Evolutionary conservation across 2,888 invertebrate genomes (phyloP).

Genomic region (Romanomermis culicivorax): DNA sequence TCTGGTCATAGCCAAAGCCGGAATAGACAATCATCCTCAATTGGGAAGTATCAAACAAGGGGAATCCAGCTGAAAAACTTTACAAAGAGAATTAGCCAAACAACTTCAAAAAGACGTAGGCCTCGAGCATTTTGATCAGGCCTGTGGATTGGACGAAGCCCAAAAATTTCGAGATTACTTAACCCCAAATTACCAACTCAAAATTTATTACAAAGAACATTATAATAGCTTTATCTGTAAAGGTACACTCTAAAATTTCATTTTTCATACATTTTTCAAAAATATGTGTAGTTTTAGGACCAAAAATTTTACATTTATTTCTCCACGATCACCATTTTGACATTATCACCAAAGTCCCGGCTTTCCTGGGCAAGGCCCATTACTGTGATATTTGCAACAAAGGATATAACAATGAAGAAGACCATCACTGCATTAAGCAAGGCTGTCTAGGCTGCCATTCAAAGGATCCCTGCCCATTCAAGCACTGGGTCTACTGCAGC

Average conservation of each 20-base stretch:
- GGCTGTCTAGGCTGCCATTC: not conserved
- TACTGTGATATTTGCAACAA: slow-evolving; percentile 2
- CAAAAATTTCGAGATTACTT: not conserved
- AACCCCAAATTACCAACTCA: not conserved
- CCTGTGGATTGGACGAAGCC: not conserved
- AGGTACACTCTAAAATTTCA: too few species aligned
- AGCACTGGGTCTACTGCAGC: not conserved
- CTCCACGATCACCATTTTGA: not conserved
- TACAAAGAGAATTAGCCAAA: not conserved
- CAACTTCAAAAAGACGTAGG: not conserved
- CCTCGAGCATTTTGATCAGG: not conserved
- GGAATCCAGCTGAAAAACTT: too few species aligned
- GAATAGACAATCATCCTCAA: too few species aligned
- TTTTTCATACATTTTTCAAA: too few species aligned
- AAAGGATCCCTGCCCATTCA: not conserved
- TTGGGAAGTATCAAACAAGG: too few species aligned
- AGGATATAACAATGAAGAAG: not conserved
- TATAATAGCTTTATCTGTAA: not conserved
- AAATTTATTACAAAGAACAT: not conserved
- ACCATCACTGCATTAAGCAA: not conserved
- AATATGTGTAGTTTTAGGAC: too few species aligned
- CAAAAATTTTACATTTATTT: not conserved
- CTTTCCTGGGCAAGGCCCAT: not conserved
- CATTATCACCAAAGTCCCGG: slow-evolving; percentile 3
- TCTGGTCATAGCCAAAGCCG: too few species aligned